phyloP scores from a whole-genome alignment of 2,888 invertebrate genomes.

The Charanyca ferruginea region DNA sequence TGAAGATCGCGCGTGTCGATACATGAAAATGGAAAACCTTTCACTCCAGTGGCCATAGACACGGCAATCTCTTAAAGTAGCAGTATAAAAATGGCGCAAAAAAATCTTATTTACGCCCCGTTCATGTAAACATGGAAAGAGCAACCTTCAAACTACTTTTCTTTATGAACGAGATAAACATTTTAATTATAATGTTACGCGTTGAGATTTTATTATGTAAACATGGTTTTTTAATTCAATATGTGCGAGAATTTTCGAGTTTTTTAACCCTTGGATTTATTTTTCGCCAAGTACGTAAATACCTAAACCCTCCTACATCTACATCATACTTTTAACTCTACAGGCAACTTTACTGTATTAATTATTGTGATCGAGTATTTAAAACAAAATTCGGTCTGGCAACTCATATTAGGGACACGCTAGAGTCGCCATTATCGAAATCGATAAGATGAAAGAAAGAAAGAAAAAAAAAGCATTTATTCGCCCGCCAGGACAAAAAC shows the following conservation, averaged over 20 bases:
- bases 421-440: no score
- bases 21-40: constrained; percentile 36
- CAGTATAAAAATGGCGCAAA: constrained; percentile 3
- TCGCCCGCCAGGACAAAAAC: no score
- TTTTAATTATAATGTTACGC: constrained; percentile 16
- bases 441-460: no score
- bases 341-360: no score
- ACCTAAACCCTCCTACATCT: no score
- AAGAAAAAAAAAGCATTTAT: no score
- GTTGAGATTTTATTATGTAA: background rate
- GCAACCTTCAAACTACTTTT: constrained; percentile 11
- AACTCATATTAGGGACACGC: no score
- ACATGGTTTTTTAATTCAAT: constrained; percentile 7
- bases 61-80: constrained; percentile 5
- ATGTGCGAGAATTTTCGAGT: background rate
- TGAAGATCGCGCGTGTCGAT: constrained; percentile 57
- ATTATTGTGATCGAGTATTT: no score
- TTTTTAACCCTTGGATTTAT: no score
- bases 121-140: constrained; percentile 15
- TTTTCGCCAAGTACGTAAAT: no score
- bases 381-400: no score
- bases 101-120: background rate
- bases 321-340: no score
- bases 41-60: constrained; percentile 3
- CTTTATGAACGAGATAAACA: constrained; percentile 12